Evolutionary conservation across 1,140 invertebrate species (phyloP), one percentile per base, ranked within the genome.

Genomic region (Cardiocondyla obscurior): DNA sequence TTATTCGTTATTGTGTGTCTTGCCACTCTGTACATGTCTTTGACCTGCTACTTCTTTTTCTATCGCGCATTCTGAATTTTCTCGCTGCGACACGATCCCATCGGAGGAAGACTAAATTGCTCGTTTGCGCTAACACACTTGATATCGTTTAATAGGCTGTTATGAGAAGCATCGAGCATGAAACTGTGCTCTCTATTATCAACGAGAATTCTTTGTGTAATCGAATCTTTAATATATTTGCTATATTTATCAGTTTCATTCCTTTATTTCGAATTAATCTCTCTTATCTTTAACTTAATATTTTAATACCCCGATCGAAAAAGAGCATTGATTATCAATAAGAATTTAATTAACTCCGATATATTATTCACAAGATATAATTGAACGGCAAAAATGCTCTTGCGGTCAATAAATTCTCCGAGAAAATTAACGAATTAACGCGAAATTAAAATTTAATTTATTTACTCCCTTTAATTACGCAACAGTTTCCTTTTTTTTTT

Each of bases 71-170:
- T 10, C 58, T 65, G 44, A 77, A 65, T 77, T 77, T 77, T 64
- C 74, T 77, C 74, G 46, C 33, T 65, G 46, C 44, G 42, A 77
- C 60, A 60, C 74, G 60, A 77, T 77, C 22, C 22, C 62, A 79
- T 79, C 46, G 74, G 74, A 79, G 60, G 46, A 79, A 53, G 62
- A 77, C 55, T 77, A 77, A 77, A 77, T 77, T 77, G 44, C 60
- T 77, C 74, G 74, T 77, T 77, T 77, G 74, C 46, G 62, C 33
- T 79, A 79, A 79, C 67, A 49, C 46, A 39, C 74, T 79, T 79
- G 74, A 79, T 79, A 67, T 67, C 60, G 16, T 79, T 67, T 77
- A 77, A 77, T 77, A 67, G 74, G 46, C 46, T 67, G 62, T 79
- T 77, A 77, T 67, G 74, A 77, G 74, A 77, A 67, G 10, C 60